Conservation (phyloP, 2,888 invertebrate genomes). For the Sericinus montela region DNA sequence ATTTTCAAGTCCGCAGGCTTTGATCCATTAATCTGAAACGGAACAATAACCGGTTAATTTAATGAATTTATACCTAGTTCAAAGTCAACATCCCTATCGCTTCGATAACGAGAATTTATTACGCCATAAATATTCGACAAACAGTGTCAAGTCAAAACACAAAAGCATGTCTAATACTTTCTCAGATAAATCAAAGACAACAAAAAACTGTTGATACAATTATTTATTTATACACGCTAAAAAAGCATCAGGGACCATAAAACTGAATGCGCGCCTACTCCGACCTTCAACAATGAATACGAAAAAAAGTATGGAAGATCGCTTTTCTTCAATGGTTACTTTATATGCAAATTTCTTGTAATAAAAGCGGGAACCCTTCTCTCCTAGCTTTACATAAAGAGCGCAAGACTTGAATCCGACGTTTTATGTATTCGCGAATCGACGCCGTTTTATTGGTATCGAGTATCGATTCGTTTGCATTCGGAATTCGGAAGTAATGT, state of each 20-base stretch:
- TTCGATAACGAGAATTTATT: conserved; percentile 33
- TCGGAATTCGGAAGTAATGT: conserved; percentile 69
- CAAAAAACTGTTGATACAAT: conserved; percentile 67
- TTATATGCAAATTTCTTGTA: conserved; percentile 77
- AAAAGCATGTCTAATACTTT: conserved; percentile 35
- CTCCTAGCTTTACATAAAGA: conserved; percentile 70
- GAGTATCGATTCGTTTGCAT: conserved; percentile 64
- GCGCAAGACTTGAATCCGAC: conserved; percentile 67
- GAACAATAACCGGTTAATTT: conserved; percentile 33
- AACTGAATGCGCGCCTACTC: conserved; percentile 50
- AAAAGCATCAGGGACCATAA: conserved; percentile 70
- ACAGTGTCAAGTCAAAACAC: conserved; percentile 47
- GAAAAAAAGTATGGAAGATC: conserved; percentile 69
- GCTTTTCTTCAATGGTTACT: conserved; percentile 79
- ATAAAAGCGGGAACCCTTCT: conserved; percentile 77
- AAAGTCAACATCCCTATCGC: conserved; percentile 7
- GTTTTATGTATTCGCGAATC: conserved; percentile 78
- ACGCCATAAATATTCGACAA: conserved; percentile 43
- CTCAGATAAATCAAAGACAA: conserved; percentile 54
- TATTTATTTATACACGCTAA: conserved; percentile 67
- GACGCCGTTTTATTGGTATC: conserved; percentile 74
- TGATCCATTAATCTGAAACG: conserved; percentile 55
- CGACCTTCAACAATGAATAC: conserved; percentile 76
- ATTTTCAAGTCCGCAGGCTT: conserved; percentile 37
- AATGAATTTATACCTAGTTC: conserved; percentile 20